These are phyloP conservation scores for Notothenia coriiceps DNA, from an alignment of 2,113 vertebrate genomes.

Conservation along the genomic window DNA sequence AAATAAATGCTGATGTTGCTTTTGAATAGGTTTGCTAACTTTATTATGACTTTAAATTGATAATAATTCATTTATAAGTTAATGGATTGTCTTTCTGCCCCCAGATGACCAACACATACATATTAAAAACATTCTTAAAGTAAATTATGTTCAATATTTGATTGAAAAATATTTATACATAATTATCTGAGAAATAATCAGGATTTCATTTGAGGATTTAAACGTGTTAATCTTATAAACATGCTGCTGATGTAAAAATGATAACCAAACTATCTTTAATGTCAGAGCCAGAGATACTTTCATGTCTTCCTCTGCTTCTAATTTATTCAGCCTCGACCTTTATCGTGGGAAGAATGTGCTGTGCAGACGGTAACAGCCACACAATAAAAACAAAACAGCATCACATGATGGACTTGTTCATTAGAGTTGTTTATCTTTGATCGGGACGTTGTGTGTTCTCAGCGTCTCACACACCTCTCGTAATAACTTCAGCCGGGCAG, in stretches of 20 bases:
- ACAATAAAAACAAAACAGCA: conserved; percentile 25
- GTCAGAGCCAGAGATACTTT: not conserved
- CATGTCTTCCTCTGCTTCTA: not conserved
- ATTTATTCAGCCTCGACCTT: conserved; percentile 23
- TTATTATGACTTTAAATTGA: not conserved
- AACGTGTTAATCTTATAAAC: not conserved
- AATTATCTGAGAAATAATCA: not conserved
- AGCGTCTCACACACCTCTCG: not conserved
- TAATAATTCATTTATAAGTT: not conserved
- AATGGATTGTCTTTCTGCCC: not conserved
- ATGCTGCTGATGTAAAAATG: not conserved
- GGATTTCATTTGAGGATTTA: not conserved
- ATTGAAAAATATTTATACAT: not conserved
- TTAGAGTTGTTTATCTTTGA: conserved; percentile 43
- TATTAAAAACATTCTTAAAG: not conserved
- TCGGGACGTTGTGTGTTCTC: conserved; percentile 29
- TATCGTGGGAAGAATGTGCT: conserved; percentile 27
- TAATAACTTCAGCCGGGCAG: conserved; percentile 47
- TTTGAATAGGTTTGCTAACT: not conserved
- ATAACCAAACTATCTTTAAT: not conserved
- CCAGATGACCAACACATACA: not conserved
- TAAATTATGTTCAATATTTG: not conserved
- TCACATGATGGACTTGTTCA: conserved; percentile 23
- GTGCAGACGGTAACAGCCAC: conserved; percentile 23
- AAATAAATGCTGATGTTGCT: not conserved